Percentiles rank a stretch among this genome's conserved stretches.
Evolutionary conservation across 2,113 vertebrate genomes (phyloP).

Genomic region (Odontesthes bonariensis): DNA sequence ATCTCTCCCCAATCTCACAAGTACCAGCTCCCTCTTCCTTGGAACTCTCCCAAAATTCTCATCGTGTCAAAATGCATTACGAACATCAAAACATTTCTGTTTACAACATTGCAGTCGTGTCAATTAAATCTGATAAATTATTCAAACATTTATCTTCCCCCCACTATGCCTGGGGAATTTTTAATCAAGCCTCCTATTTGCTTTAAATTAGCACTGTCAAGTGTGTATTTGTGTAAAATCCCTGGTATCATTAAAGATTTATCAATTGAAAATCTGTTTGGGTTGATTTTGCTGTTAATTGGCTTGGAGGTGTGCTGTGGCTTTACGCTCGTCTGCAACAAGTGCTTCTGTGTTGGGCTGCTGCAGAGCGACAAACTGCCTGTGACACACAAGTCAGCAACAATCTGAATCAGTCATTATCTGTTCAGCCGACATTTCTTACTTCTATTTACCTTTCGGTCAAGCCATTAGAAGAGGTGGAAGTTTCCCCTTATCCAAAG

Average conservation of each 20-base stretch:
- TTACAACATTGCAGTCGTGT: conserved; percentile 88
- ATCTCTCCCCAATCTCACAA: conserved; percentile 29
- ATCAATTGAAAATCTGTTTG: conserved; percentile 95
- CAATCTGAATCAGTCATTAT: background rate
- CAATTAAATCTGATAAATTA: conserved; percentile 94
- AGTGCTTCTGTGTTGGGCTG: conserved; percentile 46
- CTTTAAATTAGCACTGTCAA: conserved; percentile 97
- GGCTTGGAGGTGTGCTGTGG: conserved; percentile 84
- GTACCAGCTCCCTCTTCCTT: conserved; percentile 62
- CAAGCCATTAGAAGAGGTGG: too few relatives aligned
- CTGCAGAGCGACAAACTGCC: conserved; percentile 4
- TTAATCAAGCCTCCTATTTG: conserved; percentile 97
- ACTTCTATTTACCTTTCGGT: background rate
- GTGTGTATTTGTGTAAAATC: conserved; percentile 96
- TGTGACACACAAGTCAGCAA: background rate
- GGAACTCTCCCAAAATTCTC: conserved; percentile 83
- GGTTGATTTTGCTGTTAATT: conserved; percentile 94
- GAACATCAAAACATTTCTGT: conserved; percentile 93
- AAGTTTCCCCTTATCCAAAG: too few relatives aligned
- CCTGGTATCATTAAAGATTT: conserved; percentile 98
- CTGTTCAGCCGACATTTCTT: background rate
- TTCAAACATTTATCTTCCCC: conserved; percentile 90
- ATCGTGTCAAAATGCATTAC: conserved; percentile 84
- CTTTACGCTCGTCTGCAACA: conserved; percentile 67
- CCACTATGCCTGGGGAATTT: conserved; percentile 89